Evolutionary conservation across 2,888 invertebrate species (phyloP).

Genomic region (Xanthorhoe spadicearia): DNA sequence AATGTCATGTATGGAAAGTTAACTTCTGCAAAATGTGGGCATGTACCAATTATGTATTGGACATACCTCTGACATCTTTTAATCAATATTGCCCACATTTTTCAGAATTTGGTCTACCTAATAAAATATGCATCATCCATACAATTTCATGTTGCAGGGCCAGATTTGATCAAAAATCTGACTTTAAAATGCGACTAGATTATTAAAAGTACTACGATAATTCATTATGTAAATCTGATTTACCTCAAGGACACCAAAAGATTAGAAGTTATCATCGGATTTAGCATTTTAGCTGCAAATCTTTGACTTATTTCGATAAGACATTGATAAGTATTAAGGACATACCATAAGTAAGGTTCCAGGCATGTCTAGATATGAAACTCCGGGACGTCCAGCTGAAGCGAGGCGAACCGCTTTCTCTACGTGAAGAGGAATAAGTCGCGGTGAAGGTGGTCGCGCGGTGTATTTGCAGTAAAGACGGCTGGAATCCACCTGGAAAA

Average conservation of each 20-base stretch:
- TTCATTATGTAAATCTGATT: too few relatives aligned
- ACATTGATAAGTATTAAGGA: not conserved
- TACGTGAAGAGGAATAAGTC: constrained; percentile 94
- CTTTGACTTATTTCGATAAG: not conserved
- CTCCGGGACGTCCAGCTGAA: constrained; percentile 95
- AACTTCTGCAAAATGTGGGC: too few relatives aligned
- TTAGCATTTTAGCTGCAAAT: not conserved
- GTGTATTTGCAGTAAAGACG: constrained; percentile 96
- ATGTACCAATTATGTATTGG: too few relatives aligned
- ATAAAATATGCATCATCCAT: too few relatives aligned
- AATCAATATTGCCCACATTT: too few relatives aligned
- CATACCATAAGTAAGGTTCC: constrained; percentile 89
- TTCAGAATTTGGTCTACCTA: too few relatives aligned
- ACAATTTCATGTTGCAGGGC: too few relatives aligned
- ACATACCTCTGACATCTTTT: too few relatives aligned
- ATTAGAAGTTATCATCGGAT: not conserved
- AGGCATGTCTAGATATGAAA: constrained; percentile 95
- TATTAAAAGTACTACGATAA: too few relatives aligned
- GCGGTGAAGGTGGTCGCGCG: constrained; percentile 92
- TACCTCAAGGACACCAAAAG: not conserved
- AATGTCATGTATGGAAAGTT: too few relatives aligned
- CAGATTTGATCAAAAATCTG: too few relatives aligned
- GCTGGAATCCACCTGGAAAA: constrained; percentile 89
- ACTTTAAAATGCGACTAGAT: too few relatives aligned
- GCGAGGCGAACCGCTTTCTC: constrained; percentile 95